Evolutionary conservation across 2,888 invertebrate genomes (phyloP), one percentile per base, ranked within the genome.

Genomic region (Drosophila niveifrons): DNA sequence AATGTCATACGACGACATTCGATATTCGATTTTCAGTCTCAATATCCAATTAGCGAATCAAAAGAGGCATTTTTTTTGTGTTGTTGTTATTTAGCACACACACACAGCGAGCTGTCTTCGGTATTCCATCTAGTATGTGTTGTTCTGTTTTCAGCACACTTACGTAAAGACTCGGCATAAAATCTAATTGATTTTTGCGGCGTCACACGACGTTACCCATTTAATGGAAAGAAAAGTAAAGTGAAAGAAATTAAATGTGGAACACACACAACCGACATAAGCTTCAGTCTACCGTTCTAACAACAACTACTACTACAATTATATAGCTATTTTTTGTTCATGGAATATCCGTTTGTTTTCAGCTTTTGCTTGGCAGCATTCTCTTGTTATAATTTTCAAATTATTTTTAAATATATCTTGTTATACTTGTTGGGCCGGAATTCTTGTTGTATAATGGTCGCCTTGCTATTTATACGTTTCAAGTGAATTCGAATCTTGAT

Each of bases 1-100:
- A 59, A 47, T 59, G 65, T 59, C 65, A 59, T 36, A 41, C 65
- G 59, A 47, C 57, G 47, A 41, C 39, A 41, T 41, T 41, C 39
- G 39, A 59, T 59, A 65, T 65, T 65, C 65, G 65, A 65, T 65
- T 65, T 65, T 65, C 65, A 65, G 65, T 36, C 59, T 59, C 58
- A 65, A 65, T 65, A 65, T 65, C 65, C 65, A 65, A 65, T 65
- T 65, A 65, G 61, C 65, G 46, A 65, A 65, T 65, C 64, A 64
- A 64, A 56, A 48, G 64, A 58, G 58, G 47, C 36, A 65, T 65
- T 65, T 50, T 41, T 31, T 23, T 23, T 23, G 0, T 23, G 23
- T 23, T 57, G 63, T 57, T 65, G 65, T 59, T 65, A 65, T 65
- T 65, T 65, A 65, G 65, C 65, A 65, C 64, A 64, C 48, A 28